Percentiles rank a stretch among this genome's conserved stretches.
Conservation (phyloP, 1,140 invertebrate species). For the Drosophila mauritiana region DNA sequence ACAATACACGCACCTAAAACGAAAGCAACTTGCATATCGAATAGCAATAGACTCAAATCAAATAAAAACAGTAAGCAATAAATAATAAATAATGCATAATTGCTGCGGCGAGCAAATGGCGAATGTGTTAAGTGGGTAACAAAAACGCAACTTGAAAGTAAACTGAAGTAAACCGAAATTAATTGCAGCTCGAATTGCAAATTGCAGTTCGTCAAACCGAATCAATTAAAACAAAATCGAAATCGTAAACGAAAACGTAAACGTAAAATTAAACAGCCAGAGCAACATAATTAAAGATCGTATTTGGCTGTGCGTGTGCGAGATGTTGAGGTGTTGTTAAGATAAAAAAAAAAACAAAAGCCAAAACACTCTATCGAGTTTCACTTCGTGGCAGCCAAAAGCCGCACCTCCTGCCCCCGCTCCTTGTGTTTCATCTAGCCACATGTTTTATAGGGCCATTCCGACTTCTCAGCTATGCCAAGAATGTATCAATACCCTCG, state of each 20-base stretch:
- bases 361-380: constrained; percentile 12
- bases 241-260: constrained; percentile 32
- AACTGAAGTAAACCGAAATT: constrained; percentile 37
- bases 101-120: constrained; percentile 3
- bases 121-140: constrained; percentile 49
- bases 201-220: constrained; percentile 52
- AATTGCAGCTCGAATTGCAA: constrained; percentile 48
- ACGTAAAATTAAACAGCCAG: constrained; percentile 10
- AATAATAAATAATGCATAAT: constrained; percentile 40
- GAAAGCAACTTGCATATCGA: constrained; percentile 24
- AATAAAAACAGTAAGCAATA: not conserved
- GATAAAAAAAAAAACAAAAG: not conserved
- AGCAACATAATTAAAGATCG: constrained; percentile 37
- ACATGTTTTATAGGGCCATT: constrained; percentile 15
- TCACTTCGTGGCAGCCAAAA: constrained; percentile 30
- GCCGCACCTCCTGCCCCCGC: not conserved
- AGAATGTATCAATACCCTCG: constrained; percentile 37
- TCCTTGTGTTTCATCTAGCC: not conserved
- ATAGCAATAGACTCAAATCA: constrained; percentile 5
- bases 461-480: constrained; percentile 33
- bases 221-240: constrained; percentile 30
- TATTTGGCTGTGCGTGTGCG: constrained; percentile 27
- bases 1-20: constrained; percentile 21
- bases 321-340: constrained; percentile 5
- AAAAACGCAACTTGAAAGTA: constrained; percentile 42